Base-by-base conservation (phyloP, 2,888 invertebrate genomes). In the Drosophila anomelani region DNA sequence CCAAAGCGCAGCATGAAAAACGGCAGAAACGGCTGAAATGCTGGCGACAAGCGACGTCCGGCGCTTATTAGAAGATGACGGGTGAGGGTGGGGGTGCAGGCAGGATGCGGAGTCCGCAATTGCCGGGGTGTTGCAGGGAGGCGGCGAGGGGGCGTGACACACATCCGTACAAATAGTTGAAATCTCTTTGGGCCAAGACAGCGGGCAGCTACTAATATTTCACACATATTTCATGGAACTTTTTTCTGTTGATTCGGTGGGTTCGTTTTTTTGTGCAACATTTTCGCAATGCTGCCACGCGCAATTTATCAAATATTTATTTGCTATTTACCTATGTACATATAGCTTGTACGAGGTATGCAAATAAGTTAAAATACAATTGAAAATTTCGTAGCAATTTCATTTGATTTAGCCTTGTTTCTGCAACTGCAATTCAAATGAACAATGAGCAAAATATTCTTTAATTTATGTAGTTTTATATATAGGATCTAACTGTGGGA, bases 1-100 rank as follows among this genome's bases (percentile, higher is more conserved):
- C 85, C 88, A 89, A 81, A 79, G 90, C 89, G 80, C 87, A 79
- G 80, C 85, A 85, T 90, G 87, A 90, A 88, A 90, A 90, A 89
- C 89, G 73, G 87, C 66, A 57, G 72, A 69, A 57, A 89, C 87
- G 71, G 87, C 66, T 56, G 72, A 69, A 57, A 59, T 59, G 73
- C 58, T 72, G 86, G 77, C 88, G 81, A 83, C 88, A 79, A 79
- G 72, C 81, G 67, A 67, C 88, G 83, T 81, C 89, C 85, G 87
- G 74, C 72, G 85, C 85, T 89, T 89, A 87, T 84, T 87, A 87
- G 77, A 76, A 68, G 46, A 67, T 67, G 63, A 67, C 39, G 13
- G 9, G 23, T 44, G 26, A 0, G 2, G 17, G 15, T 1, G 15
- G 15, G 44, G 12, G 7, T 12, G 13, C n/a, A 1, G 23, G 20